Conservation (phyloP, 2,113 vertebrate genomes). For the Pterocles burchelli region DNA sequence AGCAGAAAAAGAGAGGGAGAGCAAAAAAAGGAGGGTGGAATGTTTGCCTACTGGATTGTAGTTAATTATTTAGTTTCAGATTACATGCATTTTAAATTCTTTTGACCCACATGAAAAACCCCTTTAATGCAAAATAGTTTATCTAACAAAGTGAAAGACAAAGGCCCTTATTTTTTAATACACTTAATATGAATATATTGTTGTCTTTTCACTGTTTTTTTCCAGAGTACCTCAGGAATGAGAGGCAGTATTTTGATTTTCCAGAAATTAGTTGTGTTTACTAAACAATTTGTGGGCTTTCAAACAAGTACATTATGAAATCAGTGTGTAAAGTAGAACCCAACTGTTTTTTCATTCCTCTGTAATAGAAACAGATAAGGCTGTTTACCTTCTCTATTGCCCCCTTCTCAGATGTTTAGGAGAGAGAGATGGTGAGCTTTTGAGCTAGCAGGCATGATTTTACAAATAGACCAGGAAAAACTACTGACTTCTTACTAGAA, state of each 20-base stretch:
- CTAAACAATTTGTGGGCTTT: neutral
- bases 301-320: conserved; percentile 10
- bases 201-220: neutral
- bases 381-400: neutral
- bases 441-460: neutral
- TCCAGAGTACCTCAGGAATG: neutral
- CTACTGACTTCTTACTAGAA: neutral
- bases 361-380: neutral
- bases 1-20: conserved; percentile 49
- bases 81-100: conserved; percentile 44
- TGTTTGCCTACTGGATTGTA: conserved; percentile 74
- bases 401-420: neutral
- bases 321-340: neutral
- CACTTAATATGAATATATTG: neutral
- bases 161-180: conserved; percentile 13
- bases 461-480: neutral
- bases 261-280: neutral
- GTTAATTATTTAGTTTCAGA: conserved; percentile 73
- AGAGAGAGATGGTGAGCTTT: neutral
- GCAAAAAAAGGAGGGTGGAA: conserved; percentile 47
- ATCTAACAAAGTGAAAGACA: conserved; percentile 28
- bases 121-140: conserved; percentile 49
- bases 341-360: neutral
- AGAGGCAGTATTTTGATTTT: neutral
- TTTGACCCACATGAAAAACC: conserved; percentile 42